These are phyloP conservation scores for Lycaon pictus DNA, from an alignment of 2,113 vertebrate genomes.

Conservation along the genomic window DNA sequence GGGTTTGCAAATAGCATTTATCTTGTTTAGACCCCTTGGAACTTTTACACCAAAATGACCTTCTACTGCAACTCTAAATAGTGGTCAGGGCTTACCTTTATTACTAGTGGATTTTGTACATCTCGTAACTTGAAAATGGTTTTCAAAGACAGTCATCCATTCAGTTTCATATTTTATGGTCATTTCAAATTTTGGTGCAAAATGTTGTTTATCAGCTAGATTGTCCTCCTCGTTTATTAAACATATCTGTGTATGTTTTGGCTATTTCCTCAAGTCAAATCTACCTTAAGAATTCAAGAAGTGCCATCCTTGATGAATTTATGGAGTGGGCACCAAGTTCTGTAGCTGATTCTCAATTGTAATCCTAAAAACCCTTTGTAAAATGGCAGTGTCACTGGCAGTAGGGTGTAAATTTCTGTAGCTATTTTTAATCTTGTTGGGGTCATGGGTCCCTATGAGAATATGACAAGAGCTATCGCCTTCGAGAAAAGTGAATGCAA, in stretches of 20 bases:
- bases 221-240: not conserved
- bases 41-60: not conserved
- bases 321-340: not conserved
- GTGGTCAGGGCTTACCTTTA: not conserved
- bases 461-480: not conserved
- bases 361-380: not conserved
- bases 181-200: not conserved
- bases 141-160: not conserved
- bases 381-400: not conserved
- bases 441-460: not conserved
- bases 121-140: not conserved
- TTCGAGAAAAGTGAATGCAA: not conserved
- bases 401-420: not conserved
- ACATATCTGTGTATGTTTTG: not conserved
- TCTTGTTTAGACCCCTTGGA: conserved; percentile 37
- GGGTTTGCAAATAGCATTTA: not conserved
- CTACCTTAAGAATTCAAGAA: conserved; percentile 27
- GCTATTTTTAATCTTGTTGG: conserved; percentile 11
- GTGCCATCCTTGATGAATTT: not conserved
- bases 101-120: not conserved
- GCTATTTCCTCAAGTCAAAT: not conserved
- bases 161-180: not conserved
- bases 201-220: not conserved
- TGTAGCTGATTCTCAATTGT: not conserved
- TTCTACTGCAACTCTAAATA: not conserved